Evolutionary conservation across 2,888 invertebrate species (phyloP), one percentile per base, ranked within the genome.

Genomic region (Stenotaenia linearis): DNA sequence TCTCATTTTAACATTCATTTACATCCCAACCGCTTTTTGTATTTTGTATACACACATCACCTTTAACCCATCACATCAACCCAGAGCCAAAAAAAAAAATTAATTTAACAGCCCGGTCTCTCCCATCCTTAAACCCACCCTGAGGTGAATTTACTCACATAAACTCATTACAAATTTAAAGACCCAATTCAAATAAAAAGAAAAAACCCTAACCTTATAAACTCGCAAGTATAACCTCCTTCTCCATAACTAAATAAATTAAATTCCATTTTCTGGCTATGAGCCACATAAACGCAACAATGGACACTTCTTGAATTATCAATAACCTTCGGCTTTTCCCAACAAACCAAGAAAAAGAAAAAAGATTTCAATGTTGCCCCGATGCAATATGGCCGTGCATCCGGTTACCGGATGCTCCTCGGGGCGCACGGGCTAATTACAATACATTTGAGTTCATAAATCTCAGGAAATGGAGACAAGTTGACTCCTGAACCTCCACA

Each of bases 381-480:
- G 7, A 69, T 23, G 69, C 25, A 69, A 69, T 23, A 69, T 69
- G 69, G 69, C 69, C 69, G 50, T 69, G 15, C 25, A 25, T 69
- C 69, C 69, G 23, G 69, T 12, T 69, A 69, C 69, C 25, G 69
- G 69, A 69, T 25, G 25, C 69, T 69, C 69, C 69, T 69, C 12
- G n/a, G 25, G 69, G 69, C 69, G 69, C 28, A n/a, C 28, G 69
- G 69, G 28, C 69, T 69, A 69, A 69, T 69, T 69, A 69, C 69
- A 69, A 69, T 69, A 69, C 69, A 69, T 69, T 69, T 69, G 25
- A 69, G 69, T 69, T 25, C 25, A 69, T 69, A 69, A 69, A 69
- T 69, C 69, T 69, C 69, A 69, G 69, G 69, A 69, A 69, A 69
- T 69, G 69, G 69, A 69, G 69, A 69, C 69, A 69, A 69, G 69